A percentile compares a stretch with the other conserved stretches of the same genome.
Evolutionary conservation across 2,888 invertebrate species (phyloP).

Genomic region (Drosophila melanocephala): DNA sequence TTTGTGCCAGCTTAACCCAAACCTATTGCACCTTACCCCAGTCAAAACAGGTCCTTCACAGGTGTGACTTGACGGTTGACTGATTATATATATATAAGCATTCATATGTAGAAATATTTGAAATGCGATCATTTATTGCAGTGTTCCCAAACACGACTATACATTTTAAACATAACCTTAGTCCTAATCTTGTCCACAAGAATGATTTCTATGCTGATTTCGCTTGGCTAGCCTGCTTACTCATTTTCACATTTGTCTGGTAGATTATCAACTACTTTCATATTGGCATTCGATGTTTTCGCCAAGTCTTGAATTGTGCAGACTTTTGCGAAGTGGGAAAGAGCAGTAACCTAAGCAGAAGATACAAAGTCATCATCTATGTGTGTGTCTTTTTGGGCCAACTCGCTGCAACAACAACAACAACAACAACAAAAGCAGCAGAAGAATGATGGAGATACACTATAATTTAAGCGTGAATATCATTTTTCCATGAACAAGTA

Average conservation of each 20-base stretch:
- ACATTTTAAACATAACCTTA: neutral
- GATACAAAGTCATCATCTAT: neutral
- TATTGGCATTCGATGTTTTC: slow-evolving; percentile 49
- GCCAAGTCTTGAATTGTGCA: slow-evolving; percentile 35
- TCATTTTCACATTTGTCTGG: slow-evolving; percentile 20
- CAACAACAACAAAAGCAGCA: slow-evolving; percentile 1
- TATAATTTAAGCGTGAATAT: slow-evolving; percentile 81
- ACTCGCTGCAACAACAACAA: slow-evolving; percentile 15
- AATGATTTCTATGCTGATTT: neutral
- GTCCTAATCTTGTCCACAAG: neutral
- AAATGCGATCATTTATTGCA: neutral
- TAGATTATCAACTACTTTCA: slow-evolving; percentile 49
- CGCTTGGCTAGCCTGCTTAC: neutral
- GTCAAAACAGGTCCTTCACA: neutral
- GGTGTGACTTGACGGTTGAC: neutral
- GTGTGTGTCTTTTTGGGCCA: slow-evolving; percentile 34
- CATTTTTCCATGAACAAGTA: slow-evolving; percentile 82
- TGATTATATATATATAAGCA: neutral
- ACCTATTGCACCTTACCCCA: slow-evolving; percentile 7
- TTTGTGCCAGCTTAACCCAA: slow-evolving; percentile 67
- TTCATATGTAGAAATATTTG: neutral
- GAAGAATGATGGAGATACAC: slow-evolving; percentile 65
- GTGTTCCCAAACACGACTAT: neutral
- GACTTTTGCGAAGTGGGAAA: slow-evolving; percentile 9
- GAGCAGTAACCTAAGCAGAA: neutral